These are phyloP conservation scores for Drosophila anomelani DNA, from an alignment of 2,888 invertebrate genomes.

Conservation along the genomic window DNA sequence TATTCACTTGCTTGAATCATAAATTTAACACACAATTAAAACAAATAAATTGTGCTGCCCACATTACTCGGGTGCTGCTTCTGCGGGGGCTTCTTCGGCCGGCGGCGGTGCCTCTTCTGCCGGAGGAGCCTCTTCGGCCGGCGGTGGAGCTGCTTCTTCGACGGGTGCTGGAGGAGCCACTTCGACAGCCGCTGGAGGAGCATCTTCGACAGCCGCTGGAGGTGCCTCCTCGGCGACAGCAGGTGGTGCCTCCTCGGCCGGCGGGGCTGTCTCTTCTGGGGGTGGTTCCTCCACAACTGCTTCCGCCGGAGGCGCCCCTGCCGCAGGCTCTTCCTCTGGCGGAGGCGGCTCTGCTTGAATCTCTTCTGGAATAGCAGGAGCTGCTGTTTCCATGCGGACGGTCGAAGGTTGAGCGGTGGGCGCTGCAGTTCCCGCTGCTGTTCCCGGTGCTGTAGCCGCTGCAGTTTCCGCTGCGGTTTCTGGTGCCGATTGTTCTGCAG, in stretches of 20 bases:
- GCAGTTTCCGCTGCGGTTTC: no score
- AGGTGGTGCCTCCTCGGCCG: slow-evolving; percentile 12
- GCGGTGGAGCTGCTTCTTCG: slow-evolving; percentile 12
- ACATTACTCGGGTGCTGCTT: slow-evolving; percentile 36
- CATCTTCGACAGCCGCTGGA: not conserved
- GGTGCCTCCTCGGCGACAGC: slow-evolving; percentile 5
- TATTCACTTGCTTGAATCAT: slow-evolving; percentile 18
- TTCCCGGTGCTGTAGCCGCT: not conserved
- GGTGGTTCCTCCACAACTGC: not conserved
- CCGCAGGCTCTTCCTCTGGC: not conserved
- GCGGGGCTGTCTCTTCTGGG: slow-evolving; percentile 8
- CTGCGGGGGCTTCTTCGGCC: slow-evolving; percentile 43
- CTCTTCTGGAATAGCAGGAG: not conserved
- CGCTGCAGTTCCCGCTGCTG: not conserved
- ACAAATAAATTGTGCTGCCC: not conserved
- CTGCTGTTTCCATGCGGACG: not conserved
- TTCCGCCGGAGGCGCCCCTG: not conserved
- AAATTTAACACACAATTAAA: slow-evolving; percentile 24
- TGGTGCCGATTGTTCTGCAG: not conserved
- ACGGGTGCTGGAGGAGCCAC: slow-evolving; percentile 17
- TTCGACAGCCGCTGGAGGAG: slow-evolving; percentile 6
- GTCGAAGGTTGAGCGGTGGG: not conserved
- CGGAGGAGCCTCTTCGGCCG: slow-evolving; percentile 35
- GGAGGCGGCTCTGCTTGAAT: not conserved
- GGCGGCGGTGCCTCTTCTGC: slow-evolving; percentile 33